Base-by-base conservation (phyloP, 2,888 invertebrate species). In the Sarcophaga variegata region DNA sequence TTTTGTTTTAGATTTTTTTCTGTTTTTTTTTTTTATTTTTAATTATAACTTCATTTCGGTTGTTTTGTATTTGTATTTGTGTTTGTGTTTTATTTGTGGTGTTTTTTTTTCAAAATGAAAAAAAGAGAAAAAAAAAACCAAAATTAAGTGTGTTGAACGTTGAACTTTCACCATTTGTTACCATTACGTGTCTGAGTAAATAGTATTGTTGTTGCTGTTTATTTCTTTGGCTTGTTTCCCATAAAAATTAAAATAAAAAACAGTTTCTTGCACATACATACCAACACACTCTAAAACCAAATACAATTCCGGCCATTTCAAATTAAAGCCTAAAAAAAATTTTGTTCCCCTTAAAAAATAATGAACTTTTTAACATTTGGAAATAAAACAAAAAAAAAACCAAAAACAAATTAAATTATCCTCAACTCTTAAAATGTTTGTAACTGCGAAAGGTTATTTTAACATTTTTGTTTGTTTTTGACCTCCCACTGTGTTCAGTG, bases 401-500 rank as follows among this genome's bases (percentile, higher is more conserved):
- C 45, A 78, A 76, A 63, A 78, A 14, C 22, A 75, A 74, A 78
- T 70, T 70, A 70, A 63, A 81, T 78, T 59, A 72, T 22, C 11
- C 60, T 37, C 37, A 66, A 37, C n/a, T 69, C 47, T 69, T 45
- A 71, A 66, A 54, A 54, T 17, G 17, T 54, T 54, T 14, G 22
- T 47, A 79, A 71, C 54, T 54, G 37, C 70, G 62, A 87, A 80
- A 87, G 87, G 87, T 84, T 84, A 84, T 70, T 75, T 82, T 82
- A 79, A 87, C 76, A 87, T 79, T 71, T 64, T 37, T 20, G 37
- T 37, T 37, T 22, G 22, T 22, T 62, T 66, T 59, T 84, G 84
- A 87, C 87, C 84, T 84, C 87, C 84, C 76, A 82, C 81, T 84
- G 87, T 82, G 87, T 71, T 76, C n/a, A 71, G 67, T 70, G 17